Evolutionary conservation across 2,888 invertebrate species (phyloP), one percentile per base, ranked within the genome.

Genomic region (Noctua pronuba): DNA sequence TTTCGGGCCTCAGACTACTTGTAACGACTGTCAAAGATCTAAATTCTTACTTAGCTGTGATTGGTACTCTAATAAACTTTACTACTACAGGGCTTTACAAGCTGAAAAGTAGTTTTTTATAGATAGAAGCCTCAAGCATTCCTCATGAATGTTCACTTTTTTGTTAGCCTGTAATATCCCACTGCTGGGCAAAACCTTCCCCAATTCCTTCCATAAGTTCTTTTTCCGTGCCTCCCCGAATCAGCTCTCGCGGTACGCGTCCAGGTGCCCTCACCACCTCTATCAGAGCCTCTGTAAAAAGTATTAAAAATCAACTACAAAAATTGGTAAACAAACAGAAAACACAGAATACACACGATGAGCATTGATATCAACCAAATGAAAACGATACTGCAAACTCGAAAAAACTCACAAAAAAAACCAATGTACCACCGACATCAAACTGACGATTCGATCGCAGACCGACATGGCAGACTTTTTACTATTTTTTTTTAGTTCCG

Each of bases 401-500:
- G n/a, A 68, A 75, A 46, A 62, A 85, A 79, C 31, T 49, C 10
- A 0, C 8, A 74, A 70, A 84, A 84, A 73, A 60, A 66, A 2
- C 41, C 41, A 31, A 55, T 58, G n/a, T 68, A 64, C 58, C 60
- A 28, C 13, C 52, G 49, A 82, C 86, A 84, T 78, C 46, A 69
- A 81, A 80, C 72, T 85, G 80, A 80, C 79, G 79, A 82, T 86
- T 79, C 83, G 81, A 87, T 86, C 80, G 77, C 55, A 79, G 55
- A 64, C 78, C 84, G 86, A 91, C 78, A 84, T 83, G 75, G 75
- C 87, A 84, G 77, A 86, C 88, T 91, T 89, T 91, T 92, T 92
- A 93, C 93, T 92, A 93, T 93, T 92, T 92, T 93, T 92, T 92
- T 92, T 92, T 90, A 89, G 84, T 91, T 91, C 90, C 90, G 85